Conservation (phyloP, 2,888 invertebrate genomes). For the Drosophila kanekoi region DNA sequence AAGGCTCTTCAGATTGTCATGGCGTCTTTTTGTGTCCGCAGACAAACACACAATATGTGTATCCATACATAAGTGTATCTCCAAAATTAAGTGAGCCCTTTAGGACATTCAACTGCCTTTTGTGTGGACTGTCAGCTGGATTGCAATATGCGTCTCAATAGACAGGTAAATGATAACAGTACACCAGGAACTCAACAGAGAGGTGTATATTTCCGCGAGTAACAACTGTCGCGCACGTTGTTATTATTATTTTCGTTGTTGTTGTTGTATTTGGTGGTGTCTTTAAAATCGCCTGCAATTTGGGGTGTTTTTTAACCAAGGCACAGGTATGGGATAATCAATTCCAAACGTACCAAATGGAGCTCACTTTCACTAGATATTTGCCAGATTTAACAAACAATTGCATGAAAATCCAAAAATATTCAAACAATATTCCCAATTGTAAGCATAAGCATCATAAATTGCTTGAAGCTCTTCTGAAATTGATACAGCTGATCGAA, state of each 20-base stretch:
- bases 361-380: slow-evolving; percentile 14
- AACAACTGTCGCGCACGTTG: slow-evolving; percentile 35
- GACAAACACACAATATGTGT: slow-evolving; percentile 31
- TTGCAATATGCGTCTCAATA: slow-evolving; percentile 2
- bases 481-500: slow-evolving; percentile 5
- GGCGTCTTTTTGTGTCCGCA: slow-evolving; percentile 47
- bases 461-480: background rate
- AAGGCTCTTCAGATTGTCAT: slow-evolving; percentile 55
- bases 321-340: slow-evolving; percentile 75
- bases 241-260: slow-evolving; percentile 34
- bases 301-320: slow-evolving; percentile 64
- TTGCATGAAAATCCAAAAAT: background rate
- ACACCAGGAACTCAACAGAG: slow-evolving; percentile 7
- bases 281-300: slow-evolving; percentile 64
- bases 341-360: slow-evolving; percentile 47
- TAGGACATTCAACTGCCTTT: slow-evolving; percentile 14
- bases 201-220: slow-evolving; percentile 12
- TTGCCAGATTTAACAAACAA: background rate
- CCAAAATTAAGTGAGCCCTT: slow-evolving; percentile 22
- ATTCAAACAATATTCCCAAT: background rate
- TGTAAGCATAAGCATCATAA: background rate
- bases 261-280: slow-evolving; percentile 53
- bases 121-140: slow-evolving; percentile 7
- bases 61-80: slow-evolving; percentile 21
- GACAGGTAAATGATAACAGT: slow-evolving; percentile 47